phyloP scores from a whole-genome alignment of 2,797 vertebrate genomes.

The Acanthornis magna region DNA sequence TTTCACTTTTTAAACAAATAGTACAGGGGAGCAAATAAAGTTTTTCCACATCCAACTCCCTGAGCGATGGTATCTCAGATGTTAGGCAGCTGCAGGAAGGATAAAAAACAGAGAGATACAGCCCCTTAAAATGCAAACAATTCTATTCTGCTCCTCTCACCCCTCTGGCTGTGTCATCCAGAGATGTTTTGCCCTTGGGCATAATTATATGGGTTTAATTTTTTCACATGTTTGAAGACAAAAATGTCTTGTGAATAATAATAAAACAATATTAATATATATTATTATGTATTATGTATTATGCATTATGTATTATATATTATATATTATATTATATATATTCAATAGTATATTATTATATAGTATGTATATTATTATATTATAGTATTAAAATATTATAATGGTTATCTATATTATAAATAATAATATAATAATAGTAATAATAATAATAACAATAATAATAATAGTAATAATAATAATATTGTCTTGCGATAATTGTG shows the following conservation, averaged over 20 bases:
- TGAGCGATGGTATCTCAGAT: not conserved
- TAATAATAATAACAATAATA: too few species aligned
- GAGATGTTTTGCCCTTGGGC: not conserved
- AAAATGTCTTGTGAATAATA: not conserved
- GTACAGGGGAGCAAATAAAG: not conserved
- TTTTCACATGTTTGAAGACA: fast-evolving
- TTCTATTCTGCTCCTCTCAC: not conserved
- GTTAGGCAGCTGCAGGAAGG: not conserved
- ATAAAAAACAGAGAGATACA: not conserved
- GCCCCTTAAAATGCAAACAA: not conserved
- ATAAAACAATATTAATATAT: too few species aligned
- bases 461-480: too few species aligned
- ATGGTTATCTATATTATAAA: too few species aligned
- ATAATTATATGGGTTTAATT: not conserved
- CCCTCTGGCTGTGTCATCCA: not conserved
- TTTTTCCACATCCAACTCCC: not conserved
- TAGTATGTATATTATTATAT: too few species aligned
- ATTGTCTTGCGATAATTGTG: not conserved
- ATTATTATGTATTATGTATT: too few species aligned
- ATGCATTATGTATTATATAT: too few species aligned
- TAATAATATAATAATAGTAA: too few species aligned
- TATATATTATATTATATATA: too few species aligned
- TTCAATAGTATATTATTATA: too few species aligned
- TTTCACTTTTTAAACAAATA: not conserved
- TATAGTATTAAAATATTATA: too few species aligned